Percentiles rank a stretch among this genome's conserved stretches.
These are phyloP conservation scores for Drosophila bifasciata DNA, from an alignment of 1,140 invertebrate genomes.

Conservation along the genomic window DNA sequence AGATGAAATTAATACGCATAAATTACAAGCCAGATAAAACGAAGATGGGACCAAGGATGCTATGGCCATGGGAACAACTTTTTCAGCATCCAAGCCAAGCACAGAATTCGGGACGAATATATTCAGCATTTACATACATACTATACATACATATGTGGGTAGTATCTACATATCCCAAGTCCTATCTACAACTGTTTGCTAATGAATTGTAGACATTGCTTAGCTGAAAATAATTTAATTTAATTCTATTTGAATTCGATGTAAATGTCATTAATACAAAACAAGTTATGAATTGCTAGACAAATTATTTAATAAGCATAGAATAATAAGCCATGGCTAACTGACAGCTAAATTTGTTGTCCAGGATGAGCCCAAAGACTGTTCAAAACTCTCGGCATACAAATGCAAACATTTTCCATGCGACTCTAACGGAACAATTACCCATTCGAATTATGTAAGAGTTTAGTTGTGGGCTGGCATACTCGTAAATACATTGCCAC, in stretches of 20 bases:
- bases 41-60: constrained; percentile 3
- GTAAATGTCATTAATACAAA: too few relatives aligned
- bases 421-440: constrained; percentile 22
- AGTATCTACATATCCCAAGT: too few relatives aligned
- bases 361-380: constrained; percentile 15
- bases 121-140: too few relatives aligned
- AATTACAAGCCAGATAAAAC: constrained; percentile 63
- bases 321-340: not conserved
- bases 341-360: constrained; percentile 19
- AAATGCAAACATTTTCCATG: constrained; percentile 23
- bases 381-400: constrained; percentile 42
- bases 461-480: constrained; percentile 22
- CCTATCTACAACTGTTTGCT: not conserved
- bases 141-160: too few relatives aligned
- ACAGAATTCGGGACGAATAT: constrained; percentile 3
- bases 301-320: too few relatives aligned
- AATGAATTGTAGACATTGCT: too few relatives aligned
- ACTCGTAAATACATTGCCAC: constrained; percentile 21
- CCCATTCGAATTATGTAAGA: constrained; percentile 24
- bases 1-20: constrained; percentile 80
- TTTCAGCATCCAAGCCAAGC: not conserved
- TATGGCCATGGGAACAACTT: constrained; percentile 54
- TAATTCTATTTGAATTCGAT: too few relatives aligned
- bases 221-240: too few relatives aligned
- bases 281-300: too few relatives aligned